Evolutionary conservation across 2,797 vertebrate genomes (phyloP), one percentile per base, ranked within the genome.

Genomic region (Buceros bicornis): DNA sequence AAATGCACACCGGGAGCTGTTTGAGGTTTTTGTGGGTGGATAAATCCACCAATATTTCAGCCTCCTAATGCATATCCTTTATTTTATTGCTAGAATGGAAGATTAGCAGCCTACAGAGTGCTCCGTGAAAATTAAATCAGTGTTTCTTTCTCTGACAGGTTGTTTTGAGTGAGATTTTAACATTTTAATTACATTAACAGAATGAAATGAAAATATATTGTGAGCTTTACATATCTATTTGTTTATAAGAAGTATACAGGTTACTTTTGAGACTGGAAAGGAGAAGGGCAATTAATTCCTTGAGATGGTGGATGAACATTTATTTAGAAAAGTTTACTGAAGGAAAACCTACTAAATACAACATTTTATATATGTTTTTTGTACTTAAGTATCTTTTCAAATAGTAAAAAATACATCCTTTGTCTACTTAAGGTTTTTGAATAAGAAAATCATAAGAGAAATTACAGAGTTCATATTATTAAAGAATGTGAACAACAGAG

Each of bases 161-260:
- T 86, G 42, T 84, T 90, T 88, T 92, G 91, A 92, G 47, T 77
- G 70, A 96, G 70, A 88, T 93, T 94, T 93, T 96, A 94, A 93
- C 53, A 89, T 94, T 92, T 95, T 95, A 97, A 94, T 96, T 96
- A 84, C 48, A 84, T 64, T 66, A 95, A 92, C 2, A 3, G 37
- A 95, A 83, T 13, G 3, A 96, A 94, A 80, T 71, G 35, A 76
- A 95, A 95, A 96, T 87, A 72, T 58, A 69, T 53, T 87, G 35
- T 77, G 22, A 89, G 24, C 5, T 87, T 93, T 88, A 37, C 28
- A 29, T 76, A 83, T 29, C 25, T 53, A 69, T 78, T 48, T 20
- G 14, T 84, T 93, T 88, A 60, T 79, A 82, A 81, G 51, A 78
- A 78, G 25, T 53, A 87, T 7, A 67, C 31, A 87, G 14, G 3